Conservation (phyloP, 1,140 invertebrate genomes). For the Trachymyrmex septentrionalis region DNA sequence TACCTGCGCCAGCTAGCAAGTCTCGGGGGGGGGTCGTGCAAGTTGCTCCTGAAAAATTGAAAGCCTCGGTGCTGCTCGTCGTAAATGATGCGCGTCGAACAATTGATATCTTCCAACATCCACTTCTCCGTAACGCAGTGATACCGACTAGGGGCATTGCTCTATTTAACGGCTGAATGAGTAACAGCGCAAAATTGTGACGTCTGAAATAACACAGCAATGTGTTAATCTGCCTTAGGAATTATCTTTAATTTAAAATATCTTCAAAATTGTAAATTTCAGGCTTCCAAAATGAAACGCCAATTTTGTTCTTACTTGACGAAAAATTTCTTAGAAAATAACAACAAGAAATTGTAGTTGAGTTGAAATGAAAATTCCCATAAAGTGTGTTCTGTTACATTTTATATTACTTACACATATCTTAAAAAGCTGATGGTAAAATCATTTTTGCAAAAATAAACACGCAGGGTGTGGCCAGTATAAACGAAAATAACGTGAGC, state of each 20-base stretch:
- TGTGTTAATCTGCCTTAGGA: not conserved
- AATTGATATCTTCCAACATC: slow-evolving; percentile 41
- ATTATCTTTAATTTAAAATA: not conserved
- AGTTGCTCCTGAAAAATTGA: slow-evolving; percentile 18
- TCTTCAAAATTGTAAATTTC: not conserved
- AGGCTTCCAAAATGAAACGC: not conserved
- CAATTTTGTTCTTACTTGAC: not conserved
- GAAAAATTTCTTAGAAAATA: not conserved
- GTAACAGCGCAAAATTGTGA: slow-evolving; percentile 1
- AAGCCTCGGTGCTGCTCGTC: not conserved
- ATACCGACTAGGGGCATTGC: not conserved
- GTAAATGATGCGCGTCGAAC: slow-evolving; percentile 32
- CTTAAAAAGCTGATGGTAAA: not conserved
- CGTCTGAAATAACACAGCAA: not conserved
- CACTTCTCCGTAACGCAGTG: not conserved
- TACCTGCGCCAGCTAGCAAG: slow-evolving; percentile 19
- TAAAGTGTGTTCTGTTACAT: not conserved
- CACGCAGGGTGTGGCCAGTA: slow-evolving; percentile 15
- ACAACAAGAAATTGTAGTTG: not conserved
- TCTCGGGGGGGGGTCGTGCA: not conserved
- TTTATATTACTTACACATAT: not conserved
- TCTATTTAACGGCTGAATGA: not conserved
- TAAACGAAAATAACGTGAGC: slow-evolving; percentile 9
- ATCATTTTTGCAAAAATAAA: slow-evolving; percentile 26
- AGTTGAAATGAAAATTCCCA: not conserved